phyloP scores from a whole-genome alignment of 2,888 invertebrate genomes.

The Proisotoma minuta region DNA sequence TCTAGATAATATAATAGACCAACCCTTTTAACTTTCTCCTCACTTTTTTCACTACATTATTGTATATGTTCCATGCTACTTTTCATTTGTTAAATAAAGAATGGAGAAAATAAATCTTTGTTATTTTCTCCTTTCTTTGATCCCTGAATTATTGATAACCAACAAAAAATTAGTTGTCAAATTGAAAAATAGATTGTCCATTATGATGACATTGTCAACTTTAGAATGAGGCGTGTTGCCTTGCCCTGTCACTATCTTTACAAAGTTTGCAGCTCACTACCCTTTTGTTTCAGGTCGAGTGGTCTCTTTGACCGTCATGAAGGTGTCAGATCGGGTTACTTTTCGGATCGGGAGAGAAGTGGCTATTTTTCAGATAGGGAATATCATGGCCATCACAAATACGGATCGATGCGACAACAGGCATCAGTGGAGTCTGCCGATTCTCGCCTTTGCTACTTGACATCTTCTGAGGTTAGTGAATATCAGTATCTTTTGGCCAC shows the following conservation, averaged over 20 bases:
- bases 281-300: constrained; percentile 54
- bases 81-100: too few species aligned
- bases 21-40: too few species aligned
- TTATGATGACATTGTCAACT: too few species aligned
- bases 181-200: background rate
- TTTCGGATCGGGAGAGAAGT: constrained; percentile 46
- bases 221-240: too few species aligned
- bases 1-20: too few species aligned
- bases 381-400: constrained; percentile 55
- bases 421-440: constrained; percentile 91
- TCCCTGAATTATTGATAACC: background rate
- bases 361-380: constrained; percentile 81
- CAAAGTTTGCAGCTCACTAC: too few species aligned
- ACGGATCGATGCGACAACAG: constrained; percentile 80
- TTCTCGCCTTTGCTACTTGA: constrained; percentile 86
- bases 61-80: too few species aligned
- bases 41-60: too few species aligned
- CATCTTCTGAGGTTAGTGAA: constrained; percentile 89
- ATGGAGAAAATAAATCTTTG: too few species aligned
- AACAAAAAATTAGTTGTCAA: background rate
- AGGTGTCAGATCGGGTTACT: constrained; percentile 44
- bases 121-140: too few species aligned
- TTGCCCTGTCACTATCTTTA: too few species aligned
- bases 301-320: constrained; percentile 65
- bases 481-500: too few species aligned